A percentile compares a stretch with the other conserved stretches of the same genome.
Evolutionary conservation across 2,797 vertebrate genomes (phyloP).

Genomic region (Microctenopoma stevenorrisi): DNA sequence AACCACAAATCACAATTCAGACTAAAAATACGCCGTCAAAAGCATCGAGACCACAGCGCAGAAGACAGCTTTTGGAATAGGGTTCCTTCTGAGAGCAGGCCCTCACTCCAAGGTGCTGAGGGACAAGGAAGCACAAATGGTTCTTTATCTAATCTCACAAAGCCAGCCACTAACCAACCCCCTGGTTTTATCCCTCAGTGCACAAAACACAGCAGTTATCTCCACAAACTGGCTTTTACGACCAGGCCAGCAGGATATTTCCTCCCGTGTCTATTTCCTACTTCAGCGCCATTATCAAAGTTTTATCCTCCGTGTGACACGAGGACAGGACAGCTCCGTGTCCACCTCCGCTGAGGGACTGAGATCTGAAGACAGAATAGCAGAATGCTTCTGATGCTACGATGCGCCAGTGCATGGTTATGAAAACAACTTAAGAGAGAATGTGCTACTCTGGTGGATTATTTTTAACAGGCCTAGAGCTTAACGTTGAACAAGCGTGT

Average conservation of each 20-base stretch:
- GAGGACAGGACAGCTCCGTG: conserved; percentile 31
- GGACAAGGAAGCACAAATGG: conserved; percentile 51
- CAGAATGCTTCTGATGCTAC: conserved; percentile 10
- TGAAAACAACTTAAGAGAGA: conserved; percentile 26
- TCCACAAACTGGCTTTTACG: conserved; percentile 40
- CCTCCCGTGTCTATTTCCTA: conserved; percentile 33
- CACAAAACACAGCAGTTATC: conserved; percentile 43
- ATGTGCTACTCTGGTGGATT: conserved; percentile 2
- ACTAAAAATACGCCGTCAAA: conserved; percentile 17
- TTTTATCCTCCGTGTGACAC: conserved; percentile 48
- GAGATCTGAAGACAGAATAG: conserved; percentile 6
- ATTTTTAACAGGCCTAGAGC: conserved; percentile 3
- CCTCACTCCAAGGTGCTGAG: conserved; percentile 44
- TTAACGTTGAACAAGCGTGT: conserved; percentile 6
- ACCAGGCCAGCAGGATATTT: conserved; percentile 21
- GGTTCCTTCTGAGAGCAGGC: conserved; percentile 13
- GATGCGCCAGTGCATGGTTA: neutral
- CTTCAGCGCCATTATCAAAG: conserved; percentile 50
- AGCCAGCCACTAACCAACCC: conserved; percentile 22
- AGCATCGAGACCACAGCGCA: conserved; percentile 1
- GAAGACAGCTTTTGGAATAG: conserved; percentile 19
- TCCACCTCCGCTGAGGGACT: conserved; percentile 32
- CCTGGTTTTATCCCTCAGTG: conserved; percentile 40
- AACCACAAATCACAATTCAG: conserved; percentile 26
- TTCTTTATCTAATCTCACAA: conserved; percentile 66